phyloP scores from a whole-genome alignment of 2,113 vertebrate genomes.

The Monarcha castaneiventris region DNA sequence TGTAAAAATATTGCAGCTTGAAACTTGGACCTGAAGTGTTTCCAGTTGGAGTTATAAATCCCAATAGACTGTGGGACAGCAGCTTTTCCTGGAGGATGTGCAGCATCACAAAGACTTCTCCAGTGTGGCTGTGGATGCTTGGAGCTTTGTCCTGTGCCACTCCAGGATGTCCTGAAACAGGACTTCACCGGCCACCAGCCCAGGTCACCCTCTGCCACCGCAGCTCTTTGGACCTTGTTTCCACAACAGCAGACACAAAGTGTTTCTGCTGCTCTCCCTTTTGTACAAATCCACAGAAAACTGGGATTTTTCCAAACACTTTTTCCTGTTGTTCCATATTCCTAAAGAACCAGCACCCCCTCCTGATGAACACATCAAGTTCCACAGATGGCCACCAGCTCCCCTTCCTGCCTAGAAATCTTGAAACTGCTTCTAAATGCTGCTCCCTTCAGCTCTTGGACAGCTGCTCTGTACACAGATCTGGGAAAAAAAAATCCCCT shows the following conservation, averaged over 20 bases:
- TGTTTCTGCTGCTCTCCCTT: neutral
- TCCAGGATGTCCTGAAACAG: neutral
- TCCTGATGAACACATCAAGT: rapidly evolving
- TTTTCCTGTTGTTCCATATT: neutral
- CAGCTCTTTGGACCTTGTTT: neutral
- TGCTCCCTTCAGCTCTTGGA: neutral
- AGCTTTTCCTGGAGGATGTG: neutral
- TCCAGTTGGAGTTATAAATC: constrained; percentile 79
- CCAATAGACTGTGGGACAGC: neutral
- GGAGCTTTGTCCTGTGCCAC: neutral
- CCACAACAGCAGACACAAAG: neutral
- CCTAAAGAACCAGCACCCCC: neutral
- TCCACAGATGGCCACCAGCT: neutral
- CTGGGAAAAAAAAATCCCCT: neutral
- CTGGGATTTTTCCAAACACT: neutral
- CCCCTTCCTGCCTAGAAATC: neutral
- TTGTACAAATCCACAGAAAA: neutral
- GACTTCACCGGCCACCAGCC: neutral
- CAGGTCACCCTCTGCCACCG: neutral
- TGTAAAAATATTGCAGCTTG: constrained; percentile 94
- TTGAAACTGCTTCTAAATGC: neutral
- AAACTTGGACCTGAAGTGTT: constrained; percentile 90
- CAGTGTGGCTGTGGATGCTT: neutral
- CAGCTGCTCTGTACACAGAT: neutral
- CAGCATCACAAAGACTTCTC: too few species aligned